Evolutionary conservation across 2,113 vertebrate genomes (phyloP).

Genomic region (Apaloderma vittatum): DNA sequence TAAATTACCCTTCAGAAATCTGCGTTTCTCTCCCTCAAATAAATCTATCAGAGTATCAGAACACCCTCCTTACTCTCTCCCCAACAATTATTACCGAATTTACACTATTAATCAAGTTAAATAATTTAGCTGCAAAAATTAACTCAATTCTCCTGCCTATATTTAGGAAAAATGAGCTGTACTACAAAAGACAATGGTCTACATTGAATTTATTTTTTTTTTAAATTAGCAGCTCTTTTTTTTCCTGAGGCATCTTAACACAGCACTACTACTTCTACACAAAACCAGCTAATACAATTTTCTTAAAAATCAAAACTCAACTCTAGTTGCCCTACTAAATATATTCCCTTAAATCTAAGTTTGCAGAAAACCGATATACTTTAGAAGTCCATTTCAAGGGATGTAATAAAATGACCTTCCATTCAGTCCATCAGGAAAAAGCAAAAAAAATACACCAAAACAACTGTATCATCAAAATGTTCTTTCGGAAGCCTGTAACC

Average conservation of each 20-base stretch:
- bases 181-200: background rate
- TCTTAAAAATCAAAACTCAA: background rate
- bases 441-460: background rate
- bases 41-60: background rate
- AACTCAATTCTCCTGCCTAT: background rate
- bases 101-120: background rate
- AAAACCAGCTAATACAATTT: background rate
- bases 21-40: background rate
- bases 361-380: background rate
- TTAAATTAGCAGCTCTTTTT: background rate
- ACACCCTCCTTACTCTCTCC: background rate
- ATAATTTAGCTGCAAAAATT: background rate
- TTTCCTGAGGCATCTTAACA: background rate
- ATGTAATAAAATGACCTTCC: background rate
- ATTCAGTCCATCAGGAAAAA: background rate
- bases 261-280: background rate
- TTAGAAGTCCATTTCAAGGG: background rate
- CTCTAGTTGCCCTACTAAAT: background rate
- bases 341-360: background rate
- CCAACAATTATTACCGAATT: background rate
- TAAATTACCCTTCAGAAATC: background rate
- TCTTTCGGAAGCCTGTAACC: background rate
- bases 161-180: background rate
- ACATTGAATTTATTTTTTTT: background rate
- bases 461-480: background rate